Base-by-base conservation (phyloP, 1,140 invertebrate species). In the Drusus annulatus region DNA sequence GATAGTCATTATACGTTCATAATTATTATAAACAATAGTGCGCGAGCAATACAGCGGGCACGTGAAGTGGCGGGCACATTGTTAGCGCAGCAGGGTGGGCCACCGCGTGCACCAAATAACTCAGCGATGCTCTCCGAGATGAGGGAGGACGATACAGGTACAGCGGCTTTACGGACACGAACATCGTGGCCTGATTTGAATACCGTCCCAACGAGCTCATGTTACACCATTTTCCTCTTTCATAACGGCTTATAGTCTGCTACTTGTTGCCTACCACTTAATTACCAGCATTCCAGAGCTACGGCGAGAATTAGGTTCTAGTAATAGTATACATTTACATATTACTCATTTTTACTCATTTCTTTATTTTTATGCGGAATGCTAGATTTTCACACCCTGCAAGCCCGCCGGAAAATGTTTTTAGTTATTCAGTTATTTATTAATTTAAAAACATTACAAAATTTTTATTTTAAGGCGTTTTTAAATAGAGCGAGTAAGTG, bases 1-100 rank as follows among this genome's bases (percentile, higher is more conserved):
- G 81, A 82, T 80, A 79, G 81, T 77, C 74, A 75, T 62, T 76
- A 80, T 75, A 60, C 81, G 73, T 69, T 82, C 78, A 82, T 82
- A 82, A 82, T 82, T 80, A 82, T 82, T 79, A 82, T 82, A 82
- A 82, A 82, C 81, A 82, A 82, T 82, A 82, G 81, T 56, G 62
- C 19, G 71, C 50, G 62, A 17, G 52, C 25, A 45, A 45, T 45
- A 45, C 13, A 45, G 36, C 45, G 17, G 65, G 68, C 51, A 17
- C 56, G 74, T 77, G 31, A 63, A 76, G 13, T 45, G 52, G 60
- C 13, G 10, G 16, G 36, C 8, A 71, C 50, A 74, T 56, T 74
- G 71, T 74, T 74, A 74, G 54, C 71, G 51, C 23, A 58, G n/a
- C 80, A 60, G 80, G 80, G 80, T 81, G 80, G 80, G 60, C 80